Base-by-base conservation (phyloP, 2,797 vertebrate genomes). In the Meda fulgida region DNA sequence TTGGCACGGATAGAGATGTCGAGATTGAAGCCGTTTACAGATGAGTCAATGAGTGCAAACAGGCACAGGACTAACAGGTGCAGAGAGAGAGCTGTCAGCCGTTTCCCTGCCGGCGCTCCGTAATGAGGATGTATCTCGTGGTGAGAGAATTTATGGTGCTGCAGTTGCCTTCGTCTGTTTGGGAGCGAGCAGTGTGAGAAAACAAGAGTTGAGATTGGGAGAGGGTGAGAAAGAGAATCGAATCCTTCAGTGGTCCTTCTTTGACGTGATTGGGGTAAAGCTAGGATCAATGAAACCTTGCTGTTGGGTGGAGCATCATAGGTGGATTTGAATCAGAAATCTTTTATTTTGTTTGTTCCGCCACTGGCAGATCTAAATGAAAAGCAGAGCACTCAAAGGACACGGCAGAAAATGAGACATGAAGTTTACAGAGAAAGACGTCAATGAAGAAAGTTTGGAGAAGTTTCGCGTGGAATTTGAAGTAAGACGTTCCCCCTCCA, bases 1-100 rank as follows among this genome's bases (percentile, higher is more conserved):
- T 60, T 86, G 67, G 63, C 73, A 73, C 53, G 34, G 23, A 86
- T 71, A 38, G 81, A 86, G 84, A 89, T 83, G 87, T 72, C 23
- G 40, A 55, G 81, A 84, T 77, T 67, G 77, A 81, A 84, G 84
- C 66, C 70, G 65, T 82, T 80, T 76, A 85, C 67, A 58, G 83
- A 85, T 65, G 85, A 85, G 38, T 88, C 85, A 86, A 72, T 78
- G 66, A 85, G 80, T 66, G 82, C 79, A 82, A 85, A 85, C 81
- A 80, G 34, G 76, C 34, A 80, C 51, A 71, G 70, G 71, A 43
- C 69, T 80, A 88, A 87, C 87, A 87, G 86, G 89, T 89, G 84
- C 78, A 60, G 69, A 84, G 34, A 75, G 46, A 79, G 73, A 71
- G 66, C 58, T 63, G 84, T 84, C 76, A 80, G 69, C 69, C 65